Percentiles rank a stretch among this genome's conserved stretches.
Evolutionary conservation across 2,797 vertebrate genomes (phyloP).

Genomic region (Gorsachius magnificus): DNA sequence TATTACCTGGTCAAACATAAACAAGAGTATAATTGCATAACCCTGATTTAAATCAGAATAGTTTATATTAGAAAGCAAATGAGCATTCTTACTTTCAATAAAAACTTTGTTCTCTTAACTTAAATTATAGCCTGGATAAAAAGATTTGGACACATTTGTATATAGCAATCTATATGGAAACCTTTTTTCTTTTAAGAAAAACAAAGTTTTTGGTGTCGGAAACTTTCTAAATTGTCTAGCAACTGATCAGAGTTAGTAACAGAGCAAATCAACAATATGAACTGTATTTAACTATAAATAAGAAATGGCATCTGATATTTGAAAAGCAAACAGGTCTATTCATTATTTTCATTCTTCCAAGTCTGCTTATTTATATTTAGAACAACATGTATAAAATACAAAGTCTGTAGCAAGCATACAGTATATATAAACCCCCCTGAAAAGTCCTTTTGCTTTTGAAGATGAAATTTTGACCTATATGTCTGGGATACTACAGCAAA

Average conservation of each 20-base stretch:
- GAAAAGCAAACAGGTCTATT: not conserved
- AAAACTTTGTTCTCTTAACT: not conserved
- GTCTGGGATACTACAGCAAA: not conserved
- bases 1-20: not conserved
- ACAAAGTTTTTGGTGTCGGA: not conserved
- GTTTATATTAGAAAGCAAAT: not conserved
- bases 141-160: not conserved
- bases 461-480: not conserved
- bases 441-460: not conserved
- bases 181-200: not conserved
- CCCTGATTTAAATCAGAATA: not conserved
- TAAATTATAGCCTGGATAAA: not conserved
- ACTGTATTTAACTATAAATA: not conserved
- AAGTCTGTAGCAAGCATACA: not conserved
- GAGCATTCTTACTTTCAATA: not conserved
- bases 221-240: not conserved
- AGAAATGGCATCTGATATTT: not conserved
- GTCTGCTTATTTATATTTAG: not conserved
- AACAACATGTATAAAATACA: not conserved
- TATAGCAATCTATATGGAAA: not conserved
- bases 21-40: not conserved
- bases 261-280: not conserved
- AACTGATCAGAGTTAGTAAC: not conserved
- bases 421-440: rapidly evolving
- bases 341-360: not conserved